phyloP scores from a whole-genome alignment of 1,140 invertebrate genomes.

The Periplaneta americana region DNA sequence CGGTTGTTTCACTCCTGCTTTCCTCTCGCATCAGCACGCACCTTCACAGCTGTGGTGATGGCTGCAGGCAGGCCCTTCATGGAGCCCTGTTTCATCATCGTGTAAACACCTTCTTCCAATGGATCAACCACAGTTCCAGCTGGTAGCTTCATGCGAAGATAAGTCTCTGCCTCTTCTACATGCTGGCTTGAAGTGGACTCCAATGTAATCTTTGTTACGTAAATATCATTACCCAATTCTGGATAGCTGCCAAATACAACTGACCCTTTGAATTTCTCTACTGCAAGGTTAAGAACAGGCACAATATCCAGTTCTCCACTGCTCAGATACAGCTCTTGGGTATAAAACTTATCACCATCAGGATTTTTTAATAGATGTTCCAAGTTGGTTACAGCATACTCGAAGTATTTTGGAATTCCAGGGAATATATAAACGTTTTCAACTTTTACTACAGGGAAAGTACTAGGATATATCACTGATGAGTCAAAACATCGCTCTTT shows the following conservation, averaged over 20 bases:
- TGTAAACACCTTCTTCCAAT: background rate
- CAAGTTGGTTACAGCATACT: slow-evolving; percentile 47
- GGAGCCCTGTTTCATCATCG: background rate
- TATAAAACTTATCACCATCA: slow-evolving; percentile 32
- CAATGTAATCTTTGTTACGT: slow-evolving; percentile 41
- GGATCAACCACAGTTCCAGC: background rate
- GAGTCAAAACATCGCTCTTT: background rate
- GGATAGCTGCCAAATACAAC: slow-evolving; percentile 68
- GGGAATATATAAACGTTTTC: slow-evolving; percentile 75
- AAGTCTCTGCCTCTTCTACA: slow-evolving; percentile 4
- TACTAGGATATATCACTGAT: slow-evolving; percentile 12
- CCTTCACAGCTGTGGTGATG: background rate
- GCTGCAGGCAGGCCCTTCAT: background rate
- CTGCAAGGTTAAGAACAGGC: slow-evolving; percentile 44
- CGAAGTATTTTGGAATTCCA: slow-evolving; percentile 63
- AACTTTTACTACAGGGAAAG: slow-evolving; percentile 60
- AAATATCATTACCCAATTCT: slow-evolving; percentile 39
- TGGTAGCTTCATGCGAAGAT: background rate
- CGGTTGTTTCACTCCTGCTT: background rate
- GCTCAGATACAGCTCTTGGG: slow-evolving; percentile 43
- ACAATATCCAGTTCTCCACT: slow-evolving; percentile 52
- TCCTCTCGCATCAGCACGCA: background rate
- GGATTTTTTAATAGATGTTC: slow-evolving; percentile 26
- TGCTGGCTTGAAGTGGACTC: slow-evolving; percentile 31
- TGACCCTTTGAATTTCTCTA: slow-evolving; percentile 40